These are phyloP conservation scores for Hippocampus abdominalis DNA, from an alignment of 2,113 vertebrate species.

Conservation along the genomic window DNA sequence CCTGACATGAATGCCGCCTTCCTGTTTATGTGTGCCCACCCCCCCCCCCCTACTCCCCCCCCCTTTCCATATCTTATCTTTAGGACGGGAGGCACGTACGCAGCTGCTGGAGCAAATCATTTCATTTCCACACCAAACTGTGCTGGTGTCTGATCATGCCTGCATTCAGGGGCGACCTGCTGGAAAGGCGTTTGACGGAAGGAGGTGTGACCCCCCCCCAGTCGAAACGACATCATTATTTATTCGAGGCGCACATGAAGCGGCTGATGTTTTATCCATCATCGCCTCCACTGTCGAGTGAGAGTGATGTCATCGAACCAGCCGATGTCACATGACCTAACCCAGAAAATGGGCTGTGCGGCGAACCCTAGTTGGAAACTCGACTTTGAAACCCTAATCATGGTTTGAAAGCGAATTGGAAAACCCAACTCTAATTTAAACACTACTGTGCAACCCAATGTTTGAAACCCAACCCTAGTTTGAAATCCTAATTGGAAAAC, in stretches of 20 bases:
- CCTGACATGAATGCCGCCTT: constrained; percentile 39
- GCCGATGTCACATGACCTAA: no score
- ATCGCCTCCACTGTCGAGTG: no score
- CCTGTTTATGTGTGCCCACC: background rate
- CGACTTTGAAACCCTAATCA: no score
- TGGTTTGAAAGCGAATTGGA: no score
- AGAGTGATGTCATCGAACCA: no score
- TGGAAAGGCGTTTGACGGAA: constrained; percentile 40
- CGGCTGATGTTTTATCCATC: no score
- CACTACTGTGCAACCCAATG: no score
- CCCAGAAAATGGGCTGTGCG: no score
- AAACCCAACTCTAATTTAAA: no score
- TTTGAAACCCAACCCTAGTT: no score
- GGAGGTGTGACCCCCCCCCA: constrained; percentile 2
- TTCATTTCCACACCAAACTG: constrained; percentile 53
- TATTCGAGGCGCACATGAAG: constrained; percentile 24
- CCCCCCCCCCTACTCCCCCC: constrained; percentile 16
- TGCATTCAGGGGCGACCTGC: constrained; percentile 21
- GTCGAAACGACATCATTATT: constrained; percentile 55
- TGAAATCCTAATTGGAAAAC: no score
- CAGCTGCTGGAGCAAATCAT: constrained; percentile 52
- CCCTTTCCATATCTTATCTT: constrained; percentile 26
- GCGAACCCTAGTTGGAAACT: no score
- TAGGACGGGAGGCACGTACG: constrained; percentile 42
- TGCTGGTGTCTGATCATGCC: constrained; percentile 49